These are phyloP conservation scores for Sternotherus odoratus DNA, from an alignment of 2,797 vertebrate species.

Conservation along the genomic window DNA sequence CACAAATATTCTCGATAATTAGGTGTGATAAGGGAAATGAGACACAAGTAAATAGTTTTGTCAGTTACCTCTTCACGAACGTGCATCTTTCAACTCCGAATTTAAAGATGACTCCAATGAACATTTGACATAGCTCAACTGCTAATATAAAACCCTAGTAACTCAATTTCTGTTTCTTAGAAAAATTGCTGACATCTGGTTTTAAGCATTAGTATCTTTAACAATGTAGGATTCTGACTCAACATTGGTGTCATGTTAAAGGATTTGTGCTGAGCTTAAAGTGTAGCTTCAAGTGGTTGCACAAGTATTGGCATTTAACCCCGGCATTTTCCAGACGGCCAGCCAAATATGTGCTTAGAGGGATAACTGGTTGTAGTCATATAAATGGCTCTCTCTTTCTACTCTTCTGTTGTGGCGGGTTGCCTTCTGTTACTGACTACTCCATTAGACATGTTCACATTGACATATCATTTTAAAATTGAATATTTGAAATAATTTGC, in stretches of 20 bases:
- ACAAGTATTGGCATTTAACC: conserved; percentile 66
- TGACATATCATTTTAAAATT: not conserved
- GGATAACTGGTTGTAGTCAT: conserved; percentile 11
- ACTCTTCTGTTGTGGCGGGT: not conserved
- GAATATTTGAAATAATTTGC: conserved; percentile 22
- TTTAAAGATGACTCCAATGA: conserved; percentile 31
- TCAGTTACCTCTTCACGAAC: conserved; percentile 27
- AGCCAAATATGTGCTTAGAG: conserved; percentile 22
- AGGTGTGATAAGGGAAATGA: not conserved
- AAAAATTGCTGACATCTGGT: conserved; percentile 64
- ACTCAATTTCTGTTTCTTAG: conserved; percentile 72
- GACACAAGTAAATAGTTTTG: conserved; percentile 29
- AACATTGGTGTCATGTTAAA: conserved; percentile 70
- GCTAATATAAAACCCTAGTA: conserved; percentile 63
- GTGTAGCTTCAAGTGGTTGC: conserved; percentile 56
- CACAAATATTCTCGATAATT: conserved; percentile 9
- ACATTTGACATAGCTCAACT: conserved; percentile 41
- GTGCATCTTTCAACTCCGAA: conserved; percentile 25
- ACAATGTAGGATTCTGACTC: conserved; percentile 69
- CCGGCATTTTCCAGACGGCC: conserved; percentile 43
- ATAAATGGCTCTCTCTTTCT: not conserved
- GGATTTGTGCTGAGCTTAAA: conserved; percentile 60
- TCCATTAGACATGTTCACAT: not conserved
- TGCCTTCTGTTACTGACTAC: not conserved
- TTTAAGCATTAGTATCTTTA: conserved; percentile 70